A percentile compares a stretch with the other conserved stretches of the same genome.
phyloP scores from a whole-genome alignment of 2,113 vertebrate species.

The Spea bombifrons region DNA sequence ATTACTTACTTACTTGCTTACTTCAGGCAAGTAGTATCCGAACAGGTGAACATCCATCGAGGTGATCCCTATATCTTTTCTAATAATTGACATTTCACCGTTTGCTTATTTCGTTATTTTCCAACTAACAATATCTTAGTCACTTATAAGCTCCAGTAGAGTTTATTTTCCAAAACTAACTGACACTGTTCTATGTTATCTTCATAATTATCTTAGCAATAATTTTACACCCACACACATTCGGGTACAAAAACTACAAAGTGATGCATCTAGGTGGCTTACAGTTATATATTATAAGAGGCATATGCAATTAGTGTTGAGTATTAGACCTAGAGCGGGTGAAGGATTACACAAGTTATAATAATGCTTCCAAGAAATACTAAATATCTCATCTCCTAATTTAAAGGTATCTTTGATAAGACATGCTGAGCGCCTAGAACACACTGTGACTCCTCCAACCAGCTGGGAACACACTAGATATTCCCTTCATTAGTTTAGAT shows the following conservation, averaged over 20 bases:
- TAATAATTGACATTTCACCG: too few species aligned
- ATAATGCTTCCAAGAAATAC: conserved; percentile 53
- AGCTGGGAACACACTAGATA: conserved; percentile 47
- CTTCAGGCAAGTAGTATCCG: too few species aligned
- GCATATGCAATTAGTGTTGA: conserved; percentile 29
- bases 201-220: conserved; percentile 12
- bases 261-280: conserved; percentile 5
- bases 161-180: too few species aligned
- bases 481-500: conserved; percentile 55
- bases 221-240: conserved; percentile 19
- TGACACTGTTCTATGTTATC: conserved; percentile 11
- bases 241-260: conserved; percentile 1
- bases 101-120: too few species aligned
- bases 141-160: too few species aligned
- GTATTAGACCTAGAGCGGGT: conserved; percentile 51
- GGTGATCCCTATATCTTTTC: too few species aligned
- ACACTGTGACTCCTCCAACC: conserved; percentile 48
- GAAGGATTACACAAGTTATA: conserved; percentile 53
- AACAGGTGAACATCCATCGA: too few species aligned
- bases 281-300: conserved; percentile 13
- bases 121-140: too few species aligned
- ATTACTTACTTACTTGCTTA: too few species aligned
- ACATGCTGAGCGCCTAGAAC: conserved; percentile 49
- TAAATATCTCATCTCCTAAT: conserved; percentile 62
- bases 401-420: conserved; percentile 53